Base-by-base conservation (phyloP, 2,888 invertebrate species). In the Xestia c-nigrum region DNA sequence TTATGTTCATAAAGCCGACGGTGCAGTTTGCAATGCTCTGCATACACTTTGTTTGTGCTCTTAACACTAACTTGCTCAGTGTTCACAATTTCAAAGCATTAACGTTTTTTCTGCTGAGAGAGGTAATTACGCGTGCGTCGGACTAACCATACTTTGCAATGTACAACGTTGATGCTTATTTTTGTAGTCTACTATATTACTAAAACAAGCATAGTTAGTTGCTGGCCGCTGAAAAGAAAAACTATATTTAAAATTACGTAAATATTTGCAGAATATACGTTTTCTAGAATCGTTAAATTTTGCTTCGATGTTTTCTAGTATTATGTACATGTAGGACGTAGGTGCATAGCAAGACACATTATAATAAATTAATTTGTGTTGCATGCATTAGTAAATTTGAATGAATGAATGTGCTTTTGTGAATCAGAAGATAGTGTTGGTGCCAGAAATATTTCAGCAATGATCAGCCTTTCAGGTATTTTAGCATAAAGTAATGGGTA, bases 1-100 rank as follows among this genome's bases (percentile, higher is more conserved):
- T 84, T 83, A 77, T 85, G 81, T 85, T 81, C 77, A 79, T 84
- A 83, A 80, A 80, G 81, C 79, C 69, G 84, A 81, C 84, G 80
- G 78, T 85, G 85, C 85, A 85, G 74, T 83, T 85, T 85, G 84
- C 80, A 76, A 74, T 81, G 77, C 65, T 74, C 72, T 59, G 69
- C 76, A 69, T 63, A 72, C 72, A 68, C 81, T 87, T 85, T 85
- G 86, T 88, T 85, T 84, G 81, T 69, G 74, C 80, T 83, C 77
- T 86, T 87, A 85, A 80, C 83, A 81, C 81, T 85, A 85, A 86
- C 84, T 80, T 81, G 81, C 81, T 84, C 77, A 83, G 81, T 86
- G 84, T 85, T 87, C 84, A 80, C 82, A 87, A 87, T 88, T 89
- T 87, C 84, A 87, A 86, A 85, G 79, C 79, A 82, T 78, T 78